Conservation (phyloP, 2,113 vertebrate species). For the Myrmecophaga tridactyla region DNA sequence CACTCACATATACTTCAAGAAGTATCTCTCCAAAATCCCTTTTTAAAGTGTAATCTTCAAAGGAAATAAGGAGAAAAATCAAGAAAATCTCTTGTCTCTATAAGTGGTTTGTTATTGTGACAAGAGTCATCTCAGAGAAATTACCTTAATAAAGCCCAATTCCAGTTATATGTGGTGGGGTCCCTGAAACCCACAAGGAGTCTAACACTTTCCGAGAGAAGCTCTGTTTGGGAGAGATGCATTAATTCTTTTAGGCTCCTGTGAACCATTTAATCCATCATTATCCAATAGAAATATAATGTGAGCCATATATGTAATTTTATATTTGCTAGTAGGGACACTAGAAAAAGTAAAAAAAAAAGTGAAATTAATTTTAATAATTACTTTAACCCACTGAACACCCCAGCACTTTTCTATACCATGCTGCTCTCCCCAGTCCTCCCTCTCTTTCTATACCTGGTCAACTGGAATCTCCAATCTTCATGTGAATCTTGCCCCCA, state of each 20-base stretch:
- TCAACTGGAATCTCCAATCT: background rate
- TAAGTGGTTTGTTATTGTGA: background rate
- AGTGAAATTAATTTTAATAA: background rate
- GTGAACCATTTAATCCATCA: background rate
- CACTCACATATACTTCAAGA: background rate
- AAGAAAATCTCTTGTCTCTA: background rate
- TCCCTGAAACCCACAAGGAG: background rate
- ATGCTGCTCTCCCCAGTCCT: background rate
- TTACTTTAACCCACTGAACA: background rate
- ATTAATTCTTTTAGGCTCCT: background rate
- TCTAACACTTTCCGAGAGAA: background rate
- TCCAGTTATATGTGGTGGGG: slow-evolving; percentile 30
- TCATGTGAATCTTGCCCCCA: background rate
- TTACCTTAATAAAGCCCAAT: background rate
- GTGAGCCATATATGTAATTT: background rate
- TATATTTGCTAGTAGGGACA: background rate
- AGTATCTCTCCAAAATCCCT: slow-evolving; percentile 22
- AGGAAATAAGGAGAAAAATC: background rate
- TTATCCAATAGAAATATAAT: background rate
- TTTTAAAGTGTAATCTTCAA: slow-evolving; percentile 44
- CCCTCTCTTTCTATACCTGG: background rate
- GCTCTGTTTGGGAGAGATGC: background rate
- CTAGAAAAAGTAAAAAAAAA: background rate
- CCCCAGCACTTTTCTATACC: background rate
- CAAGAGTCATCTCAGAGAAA: slow-evolving; percentile 67